phyloP scores from a whole-genome alignment of 1,140 invertebrate species.

The Drosophila arizonae region DNA sequence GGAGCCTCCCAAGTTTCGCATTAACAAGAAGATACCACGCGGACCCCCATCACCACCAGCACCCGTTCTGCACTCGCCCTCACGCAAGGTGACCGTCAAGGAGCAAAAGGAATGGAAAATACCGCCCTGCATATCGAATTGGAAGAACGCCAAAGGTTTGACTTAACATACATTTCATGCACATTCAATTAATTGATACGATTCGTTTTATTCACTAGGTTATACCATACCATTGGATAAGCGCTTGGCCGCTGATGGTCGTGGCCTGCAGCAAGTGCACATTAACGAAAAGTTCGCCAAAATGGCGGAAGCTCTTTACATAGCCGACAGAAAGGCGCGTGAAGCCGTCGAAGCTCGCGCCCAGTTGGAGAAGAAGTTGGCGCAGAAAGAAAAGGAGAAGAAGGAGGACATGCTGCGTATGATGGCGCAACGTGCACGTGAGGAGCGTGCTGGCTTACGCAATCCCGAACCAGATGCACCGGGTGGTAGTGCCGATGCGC shows the following conservation, averaged over 20 bases:
- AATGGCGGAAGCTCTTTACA: slow-evolving; percentile 97
- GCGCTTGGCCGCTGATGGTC: slow-evolving; percentile 97
- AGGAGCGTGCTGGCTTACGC: slow-evolving; percentile 92
- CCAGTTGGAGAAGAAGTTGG: slow-evolving; percentile 97
- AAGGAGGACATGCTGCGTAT: slow-evolving; percentile 97
- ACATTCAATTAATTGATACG: not conserved
- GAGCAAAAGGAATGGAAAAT: slow-evolving; percentile 99
- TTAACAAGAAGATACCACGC: slow-evolving; percentile 97
- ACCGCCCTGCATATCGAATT: slow-evolving; percentile 99
- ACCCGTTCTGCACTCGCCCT: slow-evolving; percentile 95
- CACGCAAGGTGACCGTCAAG: slow-evolving; percentile 98
- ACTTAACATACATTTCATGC: not conserved
- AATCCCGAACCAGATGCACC: slow-evolving; percentile 80
- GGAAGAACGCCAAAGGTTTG: slow-evolving; percentile 97
- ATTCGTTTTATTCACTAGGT: slow-evolving; percentile 25
- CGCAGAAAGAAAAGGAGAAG: slow-evolving; percentile 99
- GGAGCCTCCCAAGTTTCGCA: slow-evolving; percentile 99
- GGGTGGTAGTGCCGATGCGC: slow-evolving; percentile 89
- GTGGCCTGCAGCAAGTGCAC: slow-evolving; percentile 97
- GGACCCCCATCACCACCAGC: slow-evolving; percentile 99
- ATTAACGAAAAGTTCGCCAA: slow-evolving; percentile 99
- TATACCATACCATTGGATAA: slow-evolving; percentile 99
- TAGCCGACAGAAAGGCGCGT: slow-evolving; percentile 97
- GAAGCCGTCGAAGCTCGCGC: slow-evolving; percentile 98
- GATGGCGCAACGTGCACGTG: slow-evolving; percentile 97